Evolutionary conservation across 2,113 vertebrate species (phyloP).

Genomic region (Orcinus orca): DNA sequence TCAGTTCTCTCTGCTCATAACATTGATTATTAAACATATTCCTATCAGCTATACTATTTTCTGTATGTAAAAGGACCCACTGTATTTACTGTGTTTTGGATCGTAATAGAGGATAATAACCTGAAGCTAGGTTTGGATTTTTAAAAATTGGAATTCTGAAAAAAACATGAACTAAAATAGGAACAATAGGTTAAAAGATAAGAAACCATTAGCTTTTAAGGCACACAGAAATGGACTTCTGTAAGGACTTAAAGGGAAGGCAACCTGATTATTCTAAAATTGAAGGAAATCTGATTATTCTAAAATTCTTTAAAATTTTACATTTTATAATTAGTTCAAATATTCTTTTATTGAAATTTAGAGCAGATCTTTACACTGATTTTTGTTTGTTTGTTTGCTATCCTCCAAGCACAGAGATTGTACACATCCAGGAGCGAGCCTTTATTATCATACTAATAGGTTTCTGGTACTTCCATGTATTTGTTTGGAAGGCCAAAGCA

Average conservation of each 20-base stretch:
- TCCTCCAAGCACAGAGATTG: neutral
- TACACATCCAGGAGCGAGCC: neutral
- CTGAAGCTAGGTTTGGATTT: conserved; percentile 14
- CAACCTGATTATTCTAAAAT: neutral
- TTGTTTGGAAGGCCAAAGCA: conserved; percentile 72
- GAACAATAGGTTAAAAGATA: neutral
- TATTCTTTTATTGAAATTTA: neutral
- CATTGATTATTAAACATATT: neutral
- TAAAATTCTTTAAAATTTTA: conserved; percentile 1
- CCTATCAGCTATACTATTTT: neutral
- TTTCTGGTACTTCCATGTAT: conserved; percentile 64
- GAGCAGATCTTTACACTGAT: neutral
- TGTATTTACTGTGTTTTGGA: neutral
- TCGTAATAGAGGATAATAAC: neutral
- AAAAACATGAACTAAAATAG: neutral
- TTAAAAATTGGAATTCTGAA: neutral
- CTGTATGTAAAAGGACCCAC: neutral
- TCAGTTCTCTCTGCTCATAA: neutral
- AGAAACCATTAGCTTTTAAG: neutral
- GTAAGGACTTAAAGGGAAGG: neutral
- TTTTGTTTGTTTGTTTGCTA: conserved; percentile 52
- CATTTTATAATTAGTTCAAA: conserved; percentile 19
- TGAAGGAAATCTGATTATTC: neutral
- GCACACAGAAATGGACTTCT: neutral
- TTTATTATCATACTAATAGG: conserved; percentile 75